phyloP scores from a whole-genome alignment of 2,888 invertebrate genomes.

The Atrina japonica region DNA sequence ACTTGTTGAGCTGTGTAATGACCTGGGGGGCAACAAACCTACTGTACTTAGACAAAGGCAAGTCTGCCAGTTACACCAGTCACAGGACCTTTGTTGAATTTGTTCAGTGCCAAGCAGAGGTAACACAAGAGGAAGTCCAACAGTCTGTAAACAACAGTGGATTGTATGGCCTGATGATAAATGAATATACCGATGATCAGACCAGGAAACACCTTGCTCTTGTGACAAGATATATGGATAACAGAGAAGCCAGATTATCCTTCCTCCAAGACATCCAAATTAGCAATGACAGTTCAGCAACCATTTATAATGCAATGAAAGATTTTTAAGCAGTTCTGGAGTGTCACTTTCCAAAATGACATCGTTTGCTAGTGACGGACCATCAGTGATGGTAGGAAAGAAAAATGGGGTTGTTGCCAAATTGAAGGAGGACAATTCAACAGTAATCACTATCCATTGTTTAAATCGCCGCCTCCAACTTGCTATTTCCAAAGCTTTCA shows the following conservation, averaged over 20 bases:
- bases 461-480: constrained; percentile 45
- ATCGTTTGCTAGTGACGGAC: constrained; percentile 48
- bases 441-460: constrained; percentile 34
- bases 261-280: constrained; percentile 45
- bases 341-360: constrained; percentile 28
- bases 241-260: constrained; percentile 17
- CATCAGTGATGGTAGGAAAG: constrained; percentile 40
- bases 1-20: background rate
- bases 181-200: background rate
- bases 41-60: no score
- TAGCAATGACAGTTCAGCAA: constrained; percentile 33
- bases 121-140: no score
- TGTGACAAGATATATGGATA: constrained; percentile 13
- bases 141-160: no score
- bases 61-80: no score
- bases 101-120: background rate
- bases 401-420: constrained; percentile 25
- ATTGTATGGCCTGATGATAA: background rate
- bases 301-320: constrained; percentile 33
- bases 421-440: constrained; percentile 35
- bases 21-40: no score
- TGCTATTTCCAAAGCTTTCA: constrained; percentile 42
- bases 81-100: no score
- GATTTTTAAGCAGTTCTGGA: background rate
- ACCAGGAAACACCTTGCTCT: constrained; percentile 10